Evolutionary conservation across 2,888 invertebrate genomes (phyloP).

Genomic region (Nymphalis c-album): DNA sequence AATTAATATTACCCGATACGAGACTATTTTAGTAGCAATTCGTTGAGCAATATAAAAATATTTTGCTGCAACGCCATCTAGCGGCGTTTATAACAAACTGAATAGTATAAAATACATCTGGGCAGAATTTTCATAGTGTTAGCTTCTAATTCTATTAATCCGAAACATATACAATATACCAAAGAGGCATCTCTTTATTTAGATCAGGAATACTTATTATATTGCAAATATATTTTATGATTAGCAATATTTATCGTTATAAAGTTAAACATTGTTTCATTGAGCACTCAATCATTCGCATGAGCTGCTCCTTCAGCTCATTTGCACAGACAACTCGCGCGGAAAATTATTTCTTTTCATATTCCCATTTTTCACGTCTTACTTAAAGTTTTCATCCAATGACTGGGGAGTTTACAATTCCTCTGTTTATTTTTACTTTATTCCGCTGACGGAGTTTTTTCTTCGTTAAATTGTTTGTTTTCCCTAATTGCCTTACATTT

Average conservation of each 20-base stretch:
- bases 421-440: constrained; percentile 64
- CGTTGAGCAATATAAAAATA: no score
- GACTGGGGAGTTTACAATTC: constrained; percentile 59
- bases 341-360: constrained; percentile 83
- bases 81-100: no score
- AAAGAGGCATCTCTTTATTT: no score
- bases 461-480: constrained; percentile 40
- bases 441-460: constrained; percentile 46
- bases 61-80: no score
- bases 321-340: constrained; percentile 80
- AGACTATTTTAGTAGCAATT: no score
- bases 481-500: constrained; percentile 39
- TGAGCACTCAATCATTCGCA: constrained; percentile 77
- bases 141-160: no score
- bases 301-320: constrained; percentile 77
- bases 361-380: constrained; percentile 80
- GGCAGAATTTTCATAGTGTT: no score
- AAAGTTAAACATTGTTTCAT: constrained; percentile 73
- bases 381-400: constrained; percentile 70
- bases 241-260: constrained; percentile 41
- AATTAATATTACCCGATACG: no score
- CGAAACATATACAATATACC: no score
- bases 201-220: no score
- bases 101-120: no score
- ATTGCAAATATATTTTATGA: constrained; percentile 20